phyloP scores from a whole-genome alignment of 2,113 vertebrate species.

The Indri indri region DNA sequence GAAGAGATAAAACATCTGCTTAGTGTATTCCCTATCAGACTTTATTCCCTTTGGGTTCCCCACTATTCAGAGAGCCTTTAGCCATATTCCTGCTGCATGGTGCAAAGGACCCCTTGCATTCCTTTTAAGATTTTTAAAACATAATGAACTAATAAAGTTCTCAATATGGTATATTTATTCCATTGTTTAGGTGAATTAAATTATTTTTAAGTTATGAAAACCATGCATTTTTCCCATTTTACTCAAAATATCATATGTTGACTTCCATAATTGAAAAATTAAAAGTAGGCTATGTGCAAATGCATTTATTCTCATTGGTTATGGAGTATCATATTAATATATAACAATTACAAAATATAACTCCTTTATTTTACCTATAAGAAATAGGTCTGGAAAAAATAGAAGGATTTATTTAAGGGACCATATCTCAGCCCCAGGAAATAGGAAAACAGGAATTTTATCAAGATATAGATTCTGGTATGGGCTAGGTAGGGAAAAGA shows the following conservation, averaged over 20 bases:
- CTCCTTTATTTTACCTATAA: background rate
- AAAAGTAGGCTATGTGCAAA: background rate
- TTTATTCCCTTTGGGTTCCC: background rate
- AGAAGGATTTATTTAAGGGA: background rate
- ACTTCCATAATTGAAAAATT: background rate
- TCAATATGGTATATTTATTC: background rate
- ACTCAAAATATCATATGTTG: background rate
- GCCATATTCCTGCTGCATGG: background rate
- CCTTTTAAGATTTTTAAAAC: background rate
- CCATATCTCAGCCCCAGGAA: background rate
- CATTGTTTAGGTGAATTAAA: background rate
- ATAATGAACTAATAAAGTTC: background rate
- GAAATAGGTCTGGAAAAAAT: background rate
- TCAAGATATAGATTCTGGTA: background rate
- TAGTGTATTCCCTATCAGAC: background rate
- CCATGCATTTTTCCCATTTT: background rate
- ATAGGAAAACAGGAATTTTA: background rate
- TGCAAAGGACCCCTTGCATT: background rate
- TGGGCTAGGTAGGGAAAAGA: background rate
- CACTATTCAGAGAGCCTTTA: background rate
- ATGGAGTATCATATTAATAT: background rate
- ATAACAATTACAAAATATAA: background rate
- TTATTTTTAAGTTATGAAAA: constrained; percentile 19
- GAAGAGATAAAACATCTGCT: background rate
- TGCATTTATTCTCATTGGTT: background rate